Conservation (phyloP, 2,113 vertebrate genomes). For the Leptosomus discolor region DNA sequence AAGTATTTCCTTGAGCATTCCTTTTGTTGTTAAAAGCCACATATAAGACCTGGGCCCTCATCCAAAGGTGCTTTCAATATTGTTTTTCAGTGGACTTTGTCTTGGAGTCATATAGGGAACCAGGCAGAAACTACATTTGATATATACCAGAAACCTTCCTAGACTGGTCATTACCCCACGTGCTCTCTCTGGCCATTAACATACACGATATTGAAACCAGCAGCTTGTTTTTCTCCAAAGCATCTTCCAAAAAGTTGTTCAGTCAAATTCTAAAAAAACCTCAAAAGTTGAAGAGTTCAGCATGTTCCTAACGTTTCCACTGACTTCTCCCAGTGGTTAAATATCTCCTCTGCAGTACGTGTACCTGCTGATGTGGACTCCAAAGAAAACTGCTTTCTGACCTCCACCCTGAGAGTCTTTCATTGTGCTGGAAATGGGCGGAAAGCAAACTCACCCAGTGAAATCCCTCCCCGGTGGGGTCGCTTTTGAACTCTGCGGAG, state of each 20-base stretch:
- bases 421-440: not conserved
- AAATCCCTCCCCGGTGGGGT: not conserved
- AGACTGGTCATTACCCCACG: accelerated
- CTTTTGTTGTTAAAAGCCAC: not conserved
- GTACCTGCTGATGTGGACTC: not conserved
- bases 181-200: not conserved
- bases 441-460: not conserved
- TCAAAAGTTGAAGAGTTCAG: not conserved
- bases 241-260: not conserved
- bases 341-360: not conserved
- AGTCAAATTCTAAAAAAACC: not conserved
- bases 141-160: not conserved
- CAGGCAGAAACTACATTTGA: not conserved
- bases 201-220: not conserved
- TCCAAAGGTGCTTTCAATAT: not conserved
- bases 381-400: accelerated
- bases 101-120: not conserved
- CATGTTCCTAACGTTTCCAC: not conserved
- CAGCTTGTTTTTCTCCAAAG: not conserved
- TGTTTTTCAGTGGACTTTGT: not conserved
- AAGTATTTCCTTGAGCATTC: not conserved
- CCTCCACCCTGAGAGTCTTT: not conserved
- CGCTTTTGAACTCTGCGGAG: not conserved
- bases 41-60: too few species aligned
- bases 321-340: not conserved